phyloP scores from a whole-genome alignment of 1,140 invertebrate genomes.

The Drosophila nasuta region DNA sequence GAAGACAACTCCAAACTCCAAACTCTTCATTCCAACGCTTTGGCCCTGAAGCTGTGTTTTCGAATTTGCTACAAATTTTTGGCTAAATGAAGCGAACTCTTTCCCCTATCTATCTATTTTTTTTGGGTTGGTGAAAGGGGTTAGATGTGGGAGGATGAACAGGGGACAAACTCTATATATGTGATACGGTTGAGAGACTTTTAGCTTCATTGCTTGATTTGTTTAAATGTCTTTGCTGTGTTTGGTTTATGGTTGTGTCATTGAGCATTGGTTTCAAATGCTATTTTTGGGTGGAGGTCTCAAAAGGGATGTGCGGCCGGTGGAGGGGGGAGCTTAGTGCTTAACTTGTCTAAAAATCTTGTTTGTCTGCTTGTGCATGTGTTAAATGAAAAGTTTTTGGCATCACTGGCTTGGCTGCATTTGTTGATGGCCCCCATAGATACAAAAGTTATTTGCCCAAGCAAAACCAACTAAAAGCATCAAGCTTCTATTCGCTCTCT shows the following conservation, averaged over 20 bases:
- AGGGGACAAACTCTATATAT: slow-evolving; percentile 43
- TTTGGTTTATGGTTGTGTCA: slow-evolving; percentile 79
- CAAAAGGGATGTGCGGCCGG: slow-evolving; percentile 25
- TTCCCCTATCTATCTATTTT: not conserved
- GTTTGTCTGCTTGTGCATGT: slow-evolving; percentile 61
- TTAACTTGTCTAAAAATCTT: slow-evolving; percentile 71
- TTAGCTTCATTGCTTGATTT: slow-evolving; percentile 82
- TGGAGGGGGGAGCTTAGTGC: slow-evolving; percentile 25
- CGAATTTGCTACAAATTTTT: slow-evolving; percentile 59
- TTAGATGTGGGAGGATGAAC: slow-evolving; percentile 9
- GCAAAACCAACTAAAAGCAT: slow-evolving; percentile 61
- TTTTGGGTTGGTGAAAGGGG: slow-evolving; percentile 23
- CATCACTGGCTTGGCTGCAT: slow-evolving; percentile 57
- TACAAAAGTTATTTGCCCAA: slow-evolving; percentile 79
- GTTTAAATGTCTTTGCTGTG: slow-evolving; percentile 82
- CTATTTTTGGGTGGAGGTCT: slow-evolving; percentile 1
- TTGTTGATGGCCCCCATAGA: slow-evolving; percentile 79
- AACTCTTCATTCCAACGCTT: not conserved
- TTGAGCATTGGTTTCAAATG: slow-evolving; percentile 41
- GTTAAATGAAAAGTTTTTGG: slow-evolving; percentile 76
- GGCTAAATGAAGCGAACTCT: slow-evolving; percentile 73
- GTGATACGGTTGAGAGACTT: slow-evolving; percentile 78
- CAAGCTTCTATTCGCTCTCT: not conserved
- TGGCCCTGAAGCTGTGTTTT: slow-evolving; percentile 24
- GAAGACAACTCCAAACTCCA: not conserved